These are phyloP conservation scores for Nycticorax nycticorax DNA, from an alignment of 2,113 vertebrate species.

Conservation along the genomic window DNA sequence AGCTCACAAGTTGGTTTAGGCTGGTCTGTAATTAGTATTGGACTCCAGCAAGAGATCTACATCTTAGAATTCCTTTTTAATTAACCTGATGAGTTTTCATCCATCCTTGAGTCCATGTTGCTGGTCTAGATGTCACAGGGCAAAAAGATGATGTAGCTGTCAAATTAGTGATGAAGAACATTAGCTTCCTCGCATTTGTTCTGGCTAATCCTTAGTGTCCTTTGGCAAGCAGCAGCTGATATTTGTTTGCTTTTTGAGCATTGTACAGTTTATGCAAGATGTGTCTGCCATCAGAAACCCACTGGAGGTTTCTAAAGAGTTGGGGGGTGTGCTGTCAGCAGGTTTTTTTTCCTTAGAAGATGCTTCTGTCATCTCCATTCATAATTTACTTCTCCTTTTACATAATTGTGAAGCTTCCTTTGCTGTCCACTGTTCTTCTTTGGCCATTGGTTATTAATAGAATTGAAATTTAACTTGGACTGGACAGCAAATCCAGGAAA, in stretches of 20 bases:
- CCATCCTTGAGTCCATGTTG: not conserved
- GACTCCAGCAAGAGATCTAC: not conserved
- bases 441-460: not conserved
- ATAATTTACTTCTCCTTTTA: not conserved
- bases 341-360: not conserved
- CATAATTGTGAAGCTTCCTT: not conserved
- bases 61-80: slow-evolving; percentile 52
- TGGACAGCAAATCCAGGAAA: not conserved
- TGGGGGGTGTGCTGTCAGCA: not conserved
- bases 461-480: not conserved
- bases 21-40: slow-evolving; percentile 13
- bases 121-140: not conserved
- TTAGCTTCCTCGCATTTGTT: not conserved
- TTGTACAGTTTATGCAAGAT: not conserved
- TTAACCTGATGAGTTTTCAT: not conserved
- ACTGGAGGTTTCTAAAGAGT: not conserved
- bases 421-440: not conserved
- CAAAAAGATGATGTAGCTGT: not conserved
- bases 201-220: not conserved
- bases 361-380: not conserved
- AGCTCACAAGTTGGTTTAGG: not conserved
- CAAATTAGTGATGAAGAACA: not conserved
- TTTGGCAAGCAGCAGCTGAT: not conserved
- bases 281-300: not conserved
- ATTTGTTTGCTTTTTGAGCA: not conserved